Evolutionary conservation across 2,797 vertebrate genomes (phyloP), one percentile per base, ranked within the genome.

Genomic region (Parambassis ranga): DNA sequence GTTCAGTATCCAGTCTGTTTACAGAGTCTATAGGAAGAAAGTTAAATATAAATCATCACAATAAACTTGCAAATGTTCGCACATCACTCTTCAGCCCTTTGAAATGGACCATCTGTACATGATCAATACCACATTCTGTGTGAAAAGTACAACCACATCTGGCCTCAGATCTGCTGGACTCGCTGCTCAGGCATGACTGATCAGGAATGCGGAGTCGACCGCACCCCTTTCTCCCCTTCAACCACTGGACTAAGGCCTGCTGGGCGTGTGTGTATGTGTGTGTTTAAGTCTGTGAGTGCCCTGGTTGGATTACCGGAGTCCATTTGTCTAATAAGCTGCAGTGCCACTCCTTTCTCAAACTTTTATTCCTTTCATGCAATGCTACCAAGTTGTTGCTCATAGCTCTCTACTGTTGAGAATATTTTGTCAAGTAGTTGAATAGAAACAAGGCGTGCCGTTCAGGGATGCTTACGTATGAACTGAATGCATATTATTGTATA

Each of bases 191-290:
- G 82, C 81, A 77, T 76, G 83, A 84, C 80, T 62, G 81, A 90
- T 92, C 82, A 80, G 90, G 90, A 91, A 91, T 91, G 86, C 51
- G 66, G 35, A 42, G 52, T 28, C 15, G 65, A 69, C 85, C 87
- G 66, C 87, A 81, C 89, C 88, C 84, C 87, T 78, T 63, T 81
- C 69, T 79, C 72, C 57, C 48, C 73, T 75, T 69, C 37, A 77
- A 75, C 70, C 74, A 65, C 84, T 84, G 89, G 85, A 86, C 63
- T 13, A 50, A 57, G 77, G 64, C 76, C 65, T 77, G 56, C 51
- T 77, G 75, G 39, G 79, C 7, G 72, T 80, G 77, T 58, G 67
- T 38, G 48, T 36, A 60, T 32, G 37, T 56, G 53, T 53, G 46
- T 24, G 30, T 43, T 22, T 41, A 62, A 28, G 38, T 66, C 70